phyloP scores from a whole-genome alignment of 23 tunicate genomes.

The Ciona savignyi region DNA sequence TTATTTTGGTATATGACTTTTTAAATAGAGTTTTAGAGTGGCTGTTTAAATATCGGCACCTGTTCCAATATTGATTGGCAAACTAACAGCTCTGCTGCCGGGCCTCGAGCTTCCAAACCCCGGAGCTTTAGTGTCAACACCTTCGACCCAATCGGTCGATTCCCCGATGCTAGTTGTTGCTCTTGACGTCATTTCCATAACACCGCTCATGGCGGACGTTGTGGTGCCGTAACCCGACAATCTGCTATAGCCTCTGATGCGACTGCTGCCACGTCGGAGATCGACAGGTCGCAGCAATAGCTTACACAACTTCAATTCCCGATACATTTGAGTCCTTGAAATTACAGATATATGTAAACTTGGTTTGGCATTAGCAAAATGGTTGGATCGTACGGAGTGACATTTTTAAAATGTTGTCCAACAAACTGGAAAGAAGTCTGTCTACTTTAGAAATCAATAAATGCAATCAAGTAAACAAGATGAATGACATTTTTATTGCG shows the following conservation, averaged over 20 bases:
- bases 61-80: conserved; percentile 58
- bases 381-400: too few relatives aligned
- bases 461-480: too few relatives aligned
- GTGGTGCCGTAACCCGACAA: conserved; percentile 57
- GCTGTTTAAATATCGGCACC: too few relatives aligned
- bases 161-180: conserved; percentile 34
- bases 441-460: too few relatives aligned
- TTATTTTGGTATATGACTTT: too few relatives aligned
- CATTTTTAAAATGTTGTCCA: too few relatives aligned
- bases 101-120: conserved; percentile 27
- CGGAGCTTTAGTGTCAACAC: conserved; percentile 23
- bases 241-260: conserved; percentile 86
- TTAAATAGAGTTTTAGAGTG: too few relatives aligned
- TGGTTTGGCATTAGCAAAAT: too few relatives aligned
- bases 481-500: too few relatives aligned
- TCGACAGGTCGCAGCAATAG: conserved; percentile 65
- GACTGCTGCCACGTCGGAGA: conserved; percentile 81
- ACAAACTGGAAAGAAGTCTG: too few relatives aligned
- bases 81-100: conserved; percentile 59
- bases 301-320: conserved; percentile 66
- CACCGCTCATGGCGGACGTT: conserved; percentile 28
- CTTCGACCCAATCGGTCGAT: conserved; percentile 61
- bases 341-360: too few relatives aligned
- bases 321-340: conserved; percentile 48
- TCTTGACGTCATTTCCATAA: conserved; percentile 33